Conservation (phyloP, 2,888 invertebrate genomes). For the Sinhomidia bicolor region DNA sequence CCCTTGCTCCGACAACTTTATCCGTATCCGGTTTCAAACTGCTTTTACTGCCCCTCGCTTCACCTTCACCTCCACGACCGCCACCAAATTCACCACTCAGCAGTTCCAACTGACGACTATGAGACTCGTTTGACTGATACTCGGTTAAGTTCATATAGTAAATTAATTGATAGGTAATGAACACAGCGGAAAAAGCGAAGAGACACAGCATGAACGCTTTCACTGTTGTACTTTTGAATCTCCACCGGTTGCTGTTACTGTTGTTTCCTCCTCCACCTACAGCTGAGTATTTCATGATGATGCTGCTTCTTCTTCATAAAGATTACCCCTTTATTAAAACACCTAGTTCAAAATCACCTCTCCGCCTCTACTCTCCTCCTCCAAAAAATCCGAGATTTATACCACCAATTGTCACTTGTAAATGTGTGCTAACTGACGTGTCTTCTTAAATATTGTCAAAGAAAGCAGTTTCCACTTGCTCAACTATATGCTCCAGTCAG, state of each 20-base stretch:
- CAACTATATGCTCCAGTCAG: background rate
- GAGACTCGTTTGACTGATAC: conserved; percentile 71
- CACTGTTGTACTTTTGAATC: conserved; percentile 72
- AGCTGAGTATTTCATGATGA: conserved; percentile 60
- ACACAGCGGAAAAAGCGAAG: conserved; percentile 73
- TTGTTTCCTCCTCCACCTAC: conserved; percentile 20
- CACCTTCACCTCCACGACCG: background rate
- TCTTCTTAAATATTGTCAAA: too few relatives aligned
- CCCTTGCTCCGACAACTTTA: background rate
- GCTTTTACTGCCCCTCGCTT: background rate
- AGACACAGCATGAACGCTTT: conserved; percentile 70
- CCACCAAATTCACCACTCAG: background rate
- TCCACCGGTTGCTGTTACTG: conserved; percentile 53
- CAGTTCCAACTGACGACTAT: conserved; percentile 63
- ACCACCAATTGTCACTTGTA: background rate
- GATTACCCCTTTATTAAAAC: too few relatives aligned
- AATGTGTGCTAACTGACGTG: background rate
- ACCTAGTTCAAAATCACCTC: too few relatives aligned
- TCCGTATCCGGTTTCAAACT: background rate
- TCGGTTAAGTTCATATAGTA: conserved; percentile 74
- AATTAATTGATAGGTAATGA: conserved; percentile 76
- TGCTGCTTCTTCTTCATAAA: background rate
- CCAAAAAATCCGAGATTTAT: too few relatives aligned
- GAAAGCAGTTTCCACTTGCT: too few relatives aligned
- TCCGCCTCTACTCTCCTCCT: too few relatives aligned